Evolutionary conservation across 92 coral and sea anemone species (phyloP).

Genomic region (Paramuricea clavata): DNA sequence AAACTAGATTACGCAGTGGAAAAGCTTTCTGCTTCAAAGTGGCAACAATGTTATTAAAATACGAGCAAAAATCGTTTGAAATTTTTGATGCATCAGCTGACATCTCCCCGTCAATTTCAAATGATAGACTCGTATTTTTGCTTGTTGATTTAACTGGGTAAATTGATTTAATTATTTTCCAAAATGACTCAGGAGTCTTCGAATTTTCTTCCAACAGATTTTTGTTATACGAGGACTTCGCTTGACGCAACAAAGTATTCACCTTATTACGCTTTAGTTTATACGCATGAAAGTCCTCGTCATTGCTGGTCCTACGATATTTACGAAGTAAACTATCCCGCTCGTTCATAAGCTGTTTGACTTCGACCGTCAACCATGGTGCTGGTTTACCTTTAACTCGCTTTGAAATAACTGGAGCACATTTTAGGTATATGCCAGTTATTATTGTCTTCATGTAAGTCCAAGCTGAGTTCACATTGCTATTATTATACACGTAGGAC

Average conservation of each 20-base stretch:
- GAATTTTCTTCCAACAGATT: slow-evolving; percentile 30
- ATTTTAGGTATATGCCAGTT: slow-evolving; percentile 11
- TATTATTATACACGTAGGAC: not conserved
- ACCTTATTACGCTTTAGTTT: slow-evolving; percentile 33
- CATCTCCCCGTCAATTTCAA: slow-evolving; percentile 33
- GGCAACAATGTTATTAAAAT: not conserved
- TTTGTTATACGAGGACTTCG: slow-evolving; percentile 27
- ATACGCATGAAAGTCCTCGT: slow-evolving; percentile 30
- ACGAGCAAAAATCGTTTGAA: not conserved
- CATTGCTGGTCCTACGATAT: slow-evolving; percentile 34
- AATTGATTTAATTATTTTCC: slow-evolving; percentile 31
- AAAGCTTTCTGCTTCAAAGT: not conserved
- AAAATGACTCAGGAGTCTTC: slow-evolving; percentile 29
- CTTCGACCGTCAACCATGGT: slow-evolving; percentile 34
- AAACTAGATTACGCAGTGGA: too few species aligned
- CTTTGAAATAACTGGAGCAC: slow-evolving; percentile 33
- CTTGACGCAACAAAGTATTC: slow-evolving; percentile 15
- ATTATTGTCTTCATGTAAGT: slow-evolving; percentile 22
- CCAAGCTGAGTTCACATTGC: slow-evolving; percentile 40
- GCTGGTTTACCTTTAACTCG: slow-evolving; percentile 46
- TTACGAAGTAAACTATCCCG: slow-evolving; percentile 36
- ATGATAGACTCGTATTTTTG: slow-evolving; percentile 9
- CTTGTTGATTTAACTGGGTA: slow-evolving; percentile 24
- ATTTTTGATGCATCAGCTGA: not conserved
- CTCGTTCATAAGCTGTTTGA: slow-evolving; percentile 35